phyloP scores from a whole-genome alignment of 2,113 vertebrate species.

The Zosterops borbonicus region DNA sequence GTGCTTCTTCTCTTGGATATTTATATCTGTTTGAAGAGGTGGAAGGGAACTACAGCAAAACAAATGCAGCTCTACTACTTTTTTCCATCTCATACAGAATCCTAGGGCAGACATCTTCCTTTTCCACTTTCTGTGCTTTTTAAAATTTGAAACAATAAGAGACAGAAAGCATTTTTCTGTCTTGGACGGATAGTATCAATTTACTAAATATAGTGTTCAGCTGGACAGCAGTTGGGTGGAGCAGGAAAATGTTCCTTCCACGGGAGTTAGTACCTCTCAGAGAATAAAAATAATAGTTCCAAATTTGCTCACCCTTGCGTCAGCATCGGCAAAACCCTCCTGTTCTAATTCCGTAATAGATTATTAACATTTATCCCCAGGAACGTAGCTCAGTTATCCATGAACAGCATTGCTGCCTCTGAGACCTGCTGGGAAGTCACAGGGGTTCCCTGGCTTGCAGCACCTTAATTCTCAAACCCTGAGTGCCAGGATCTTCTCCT shows the following conservation, averaged over 20 bases:
- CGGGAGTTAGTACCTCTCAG: constrained; percentile 1
- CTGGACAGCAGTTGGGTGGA: constrained; percentile 55
- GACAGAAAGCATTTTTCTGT: constrained; percentile 45
- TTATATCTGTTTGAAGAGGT: background rate
- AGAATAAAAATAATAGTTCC: constrained; percentile 19
- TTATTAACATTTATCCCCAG: background rate
- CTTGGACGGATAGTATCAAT: constrained; percentile 26
- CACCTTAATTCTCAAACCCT: background rate
- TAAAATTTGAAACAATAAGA: constrained; percentile 22
- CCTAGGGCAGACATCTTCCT: background rate
- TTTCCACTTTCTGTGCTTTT: background rate
- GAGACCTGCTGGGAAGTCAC: background rate
- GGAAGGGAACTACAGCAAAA: background rate
- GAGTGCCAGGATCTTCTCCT: background rate
- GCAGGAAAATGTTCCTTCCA: constrained; percentile 58
- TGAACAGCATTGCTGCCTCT: background rate
- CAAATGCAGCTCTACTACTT: background rate
- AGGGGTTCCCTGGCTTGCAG: background rate
- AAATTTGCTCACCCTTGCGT: background rate
- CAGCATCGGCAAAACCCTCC: background rate
- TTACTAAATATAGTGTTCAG: constrained; percentile 46
- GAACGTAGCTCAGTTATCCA: background rate
- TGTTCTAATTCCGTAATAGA: background rate
- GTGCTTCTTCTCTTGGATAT: background rate
- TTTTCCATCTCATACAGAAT: background rate